Base-by-base conservation (phyloP, 2,113 vertebrate species). In the Planiliza haematocheilus region DNA sequence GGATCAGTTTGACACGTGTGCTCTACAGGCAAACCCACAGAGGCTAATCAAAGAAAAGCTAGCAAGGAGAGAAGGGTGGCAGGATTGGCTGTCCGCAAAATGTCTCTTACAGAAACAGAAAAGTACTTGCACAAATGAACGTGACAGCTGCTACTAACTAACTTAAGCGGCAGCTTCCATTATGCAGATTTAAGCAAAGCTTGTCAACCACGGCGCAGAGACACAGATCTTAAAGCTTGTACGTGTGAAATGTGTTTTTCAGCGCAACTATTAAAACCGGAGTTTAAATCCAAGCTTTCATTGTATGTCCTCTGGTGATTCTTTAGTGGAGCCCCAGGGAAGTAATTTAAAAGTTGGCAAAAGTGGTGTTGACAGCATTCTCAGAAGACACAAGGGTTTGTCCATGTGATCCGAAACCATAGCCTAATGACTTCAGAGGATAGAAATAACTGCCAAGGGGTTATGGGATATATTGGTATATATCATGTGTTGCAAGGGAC, bases 291-390 rank as follows among this genome's bases (percentile, higher is more conserved):
- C 37, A 50, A 49, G 37, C 21, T n/a, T 9, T 41, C 21, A 41
- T 7, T 17, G 38, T 69, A 24, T 41, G 18, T 67, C 20, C 66
- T 66, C 16, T 45, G 30, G 16, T 58, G 3, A 7, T 43, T 61
- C 39, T 42, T 56, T 13, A 50, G 37, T 39, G 45, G 36, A 70
- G 60, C 75, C 60, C 24, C 58, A 4, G 60, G 65, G 81, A 66
- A 70, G 66, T 65, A 42, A 70, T 78, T 78, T 83, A 53, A 83
- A 55, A 21, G 50, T 60, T 59, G 14, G 45, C 10, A 45, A 55
- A 64, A 30, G 10, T 20, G 42, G 2, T 63, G 61, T 58, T 63
- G 49, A 49, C 21, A 24, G 45, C 57, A n/a, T 53, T 59, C 65
- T 56, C 8, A 20, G 24, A 55, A 43, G 21, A 67, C 18, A n/a